phyloP scores from a whole-genome alignment of 2,797 vertebrate genomes.

The Danio jaintianensis region DNA sequence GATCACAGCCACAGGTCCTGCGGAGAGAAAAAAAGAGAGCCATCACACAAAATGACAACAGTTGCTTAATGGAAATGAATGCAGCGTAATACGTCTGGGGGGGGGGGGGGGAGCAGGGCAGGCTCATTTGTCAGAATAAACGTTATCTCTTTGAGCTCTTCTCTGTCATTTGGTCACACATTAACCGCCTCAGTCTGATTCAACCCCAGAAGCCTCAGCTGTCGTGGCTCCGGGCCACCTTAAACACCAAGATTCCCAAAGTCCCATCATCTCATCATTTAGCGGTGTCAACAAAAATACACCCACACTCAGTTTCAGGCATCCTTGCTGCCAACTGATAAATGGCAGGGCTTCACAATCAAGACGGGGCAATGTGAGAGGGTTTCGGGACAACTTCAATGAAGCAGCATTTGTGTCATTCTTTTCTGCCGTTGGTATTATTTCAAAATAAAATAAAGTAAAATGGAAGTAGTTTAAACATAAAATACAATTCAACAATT shows the following conservation, averaged over 20 bases:
- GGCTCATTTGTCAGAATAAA: constrained; percentile 49
- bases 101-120: constrained; percentile 39
- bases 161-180: constrained; percentile 27
- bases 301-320: constrained; percentile 14
- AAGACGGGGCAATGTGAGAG: not conserved
- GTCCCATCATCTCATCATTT: constrained; percentile 14
- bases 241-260: constrained; percentile 36
- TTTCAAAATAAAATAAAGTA: not conserved
- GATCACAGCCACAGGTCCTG: constrained; percentile 95
- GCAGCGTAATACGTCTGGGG: constrained; percentile 52
- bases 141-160: constrained; percentile 21
- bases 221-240: constrained; percentile 6
- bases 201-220: constrained; percentile 29
- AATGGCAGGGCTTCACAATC: constrained; percentile 14
- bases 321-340: not conserved
- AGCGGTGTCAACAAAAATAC: constrained; percentile 22
- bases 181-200: constrained; percentile 21
- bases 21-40: constrained; percentile 24
- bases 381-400: not conserved
- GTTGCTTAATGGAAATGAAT: constrained; percentile 55
- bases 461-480: not conserved
- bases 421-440: not conserved
- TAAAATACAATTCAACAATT: not conserved
- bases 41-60: constrained; percentile 42
- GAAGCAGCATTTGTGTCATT: not conserved